Evolutionary conservation across 2,797 vertebrate genomes (phyloP), one percentile per base, ranked within the genome.

Genomic region (Squalus acanthias): DNA sequence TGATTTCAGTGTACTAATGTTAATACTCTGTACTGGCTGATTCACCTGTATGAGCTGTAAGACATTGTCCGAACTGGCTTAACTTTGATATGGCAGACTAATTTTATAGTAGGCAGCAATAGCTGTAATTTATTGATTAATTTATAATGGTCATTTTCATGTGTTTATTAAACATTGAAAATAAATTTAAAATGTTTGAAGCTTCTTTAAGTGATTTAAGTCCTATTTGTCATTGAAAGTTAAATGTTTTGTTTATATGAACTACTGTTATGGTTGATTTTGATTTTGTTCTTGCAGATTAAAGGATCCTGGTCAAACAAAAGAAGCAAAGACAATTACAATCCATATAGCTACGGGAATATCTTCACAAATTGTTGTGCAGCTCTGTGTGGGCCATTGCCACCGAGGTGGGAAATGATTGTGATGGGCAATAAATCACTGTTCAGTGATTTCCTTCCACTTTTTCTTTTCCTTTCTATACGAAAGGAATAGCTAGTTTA

Each of bases 301-400:
- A 99, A 99, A 98, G 99, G 99, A 89, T 99, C 99, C 0, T 99
- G 99, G 99, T 99, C 99, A 97, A 99, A 98, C 97, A 99, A 99
- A 98, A 98, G 99, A 98, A 98, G 99, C 96, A 99, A 99, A 98
- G 99, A 99, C 96, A 99, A 99, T 97, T 99, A 99, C 97, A 99
- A 99, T 97, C 99, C 99, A 53, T 99, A 99, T 98, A 99, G 99
- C 98, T 98, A 99, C 0, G 99, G 99, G 96, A 99, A 99, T 97
- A 99, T 99, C 97, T 98, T 99, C 97, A 99, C 98, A 96, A 99
- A 99, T 97, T 99, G 99, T 98, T 99, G 99, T 96, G 98, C 98
- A 69, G 99, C 99, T 0, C 98, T 99, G 57, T 99, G 99, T 97
- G 99, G 99, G 97, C 99, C 99, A 96, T 97, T 99, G 92, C 99